Conservation (phyloP, 2,113 vertebrate species). For the Gopherus flavomarginatus region DNA sequence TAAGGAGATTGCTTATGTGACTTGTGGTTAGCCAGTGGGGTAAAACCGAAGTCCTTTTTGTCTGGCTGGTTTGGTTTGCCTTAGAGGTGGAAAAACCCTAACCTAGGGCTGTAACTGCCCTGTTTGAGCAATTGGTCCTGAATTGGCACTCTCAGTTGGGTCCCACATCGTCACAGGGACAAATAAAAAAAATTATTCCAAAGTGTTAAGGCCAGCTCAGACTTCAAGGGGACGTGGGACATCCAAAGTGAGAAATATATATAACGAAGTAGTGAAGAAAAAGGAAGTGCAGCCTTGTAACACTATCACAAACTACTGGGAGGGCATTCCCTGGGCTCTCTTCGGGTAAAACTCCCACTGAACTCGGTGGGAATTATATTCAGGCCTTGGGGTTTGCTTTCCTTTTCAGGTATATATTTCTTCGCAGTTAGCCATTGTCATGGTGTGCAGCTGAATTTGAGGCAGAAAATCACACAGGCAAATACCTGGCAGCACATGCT, state of each 20-base stretch:
- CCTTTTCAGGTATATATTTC: slow-evolving; percentile 26
- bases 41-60: too few relatives aligned
- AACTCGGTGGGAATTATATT: not conserved
- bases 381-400: not conserved
- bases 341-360: not conserved
- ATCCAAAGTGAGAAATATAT: not conserved
- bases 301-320: not conserved
- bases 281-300: not conserved
- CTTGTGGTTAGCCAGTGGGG: too few relatives aligned
- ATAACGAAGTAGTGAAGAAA: not conserved
- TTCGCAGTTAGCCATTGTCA: slow-evolving; percentile 17
- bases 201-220: not conserved
- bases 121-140: too few relatives aligned
- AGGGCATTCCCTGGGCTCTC: not conserved
- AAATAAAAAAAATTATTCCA: not conserved
- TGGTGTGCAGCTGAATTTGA: slow-evolving; percentile 12
- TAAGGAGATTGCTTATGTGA: too few relatives aligned
- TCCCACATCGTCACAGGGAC: not conserved
- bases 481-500: slow-evolving; percentile 46
- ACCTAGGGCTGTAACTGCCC: too few relatives aligned
- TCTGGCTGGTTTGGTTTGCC: too few relatives aligned
- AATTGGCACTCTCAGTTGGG: too few relatives aligned
- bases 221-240: not conserved
- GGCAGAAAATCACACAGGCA: not conserved
- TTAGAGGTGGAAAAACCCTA: too few relatives aligned